Evolutionary conservation across 35 echinoderm and acorn worm genomes (phyloP).

Genomic region (Acanthaster planci): DNA sequence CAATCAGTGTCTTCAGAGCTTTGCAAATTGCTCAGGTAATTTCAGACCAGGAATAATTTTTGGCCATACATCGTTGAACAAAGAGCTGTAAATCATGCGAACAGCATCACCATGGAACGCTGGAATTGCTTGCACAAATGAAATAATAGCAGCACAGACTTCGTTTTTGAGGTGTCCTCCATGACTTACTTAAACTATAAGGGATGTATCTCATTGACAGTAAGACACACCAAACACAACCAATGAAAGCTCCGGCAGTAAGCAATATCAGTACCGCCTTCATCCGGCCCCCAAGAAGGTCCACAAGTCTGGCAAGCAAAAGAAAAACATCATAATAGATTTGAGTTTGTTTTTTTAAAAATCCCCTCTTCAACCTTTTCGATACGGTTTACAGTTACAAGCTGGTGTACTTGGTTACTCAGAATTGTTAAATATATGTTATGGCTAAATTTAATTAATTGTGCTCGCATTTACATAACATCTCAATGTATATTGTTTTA

Average conservation of each 20-base stretch:
- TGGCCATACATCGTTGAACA: no score
- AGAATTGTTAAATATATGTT: not conserved
- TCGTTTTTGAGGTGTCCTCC: not conserved
- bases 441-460: not conserved
- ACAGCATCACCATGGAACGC: no score
- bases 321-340: not conserved
- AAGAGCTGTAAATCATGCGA: no score
- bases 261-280: not conserved
- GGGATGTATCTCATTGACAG: conserved; percentile 11
- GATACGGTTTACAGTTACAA: not conserved
- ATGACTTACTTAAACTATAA: conserved; percentile 1
- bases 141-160: no score
- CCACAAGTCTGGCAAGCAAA: conserved; percentile 2
- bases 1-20: no score
- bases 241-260: not conserved
- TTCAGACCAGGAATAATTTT: no score
- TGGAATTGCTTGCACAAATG: no score
- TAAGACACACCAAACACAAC: not conserved
- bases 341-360: not conserved
- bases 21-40: no score
- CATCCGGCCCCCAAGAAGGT: not conserved
- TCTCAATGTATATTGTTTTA: not conserved
- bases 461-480: not conserved
- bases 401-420: not conserved
- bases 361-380: not conserved